A percentile compares a stretch with the other conserved stretches of the same genome.
Evolutionary conservation across 2,888 invertebrate genomes (phyloP).

Genomic region (Deilephila elpenor): DNA sequence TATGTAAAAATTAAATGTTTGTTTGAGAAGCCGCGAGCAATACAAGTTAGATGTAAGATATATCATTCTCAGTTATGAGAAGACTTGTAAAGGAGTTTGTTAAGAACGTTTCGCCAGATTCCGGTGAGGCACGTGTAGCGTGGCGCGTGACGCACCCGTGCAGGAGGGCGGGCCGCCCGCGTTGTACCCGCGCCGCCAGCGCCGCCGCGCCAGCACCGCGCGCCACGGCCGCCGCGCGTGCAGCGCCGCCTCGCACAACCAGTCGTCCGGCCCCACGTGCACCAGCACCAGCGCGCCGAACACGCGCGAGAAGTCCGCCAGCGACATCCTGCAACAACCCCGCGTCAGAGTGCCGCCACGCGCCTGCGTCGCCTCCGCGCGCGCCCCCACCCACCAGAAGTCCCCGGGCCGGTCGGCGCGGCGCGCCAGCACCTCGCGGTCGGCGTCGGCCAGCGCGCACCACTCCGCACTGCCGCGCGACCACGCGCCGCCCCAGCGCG

Average conservation of each 20-base stretch:
- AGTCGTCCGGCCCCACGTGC: conserved; percentile 91
- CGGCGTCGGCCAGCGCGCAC: conserved; percentile 86
- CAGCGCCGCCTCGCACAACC: conserved; percentile 88
- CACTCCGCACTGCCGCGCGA: conserved; percentile 88
- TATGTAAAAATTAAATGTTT: too few relatives aligned
- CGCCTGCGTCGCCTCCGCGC: background rate
- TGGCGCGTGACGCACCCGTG: conserved; percentile 11
- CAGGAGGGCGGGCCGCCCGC: conserved; percentile 87
- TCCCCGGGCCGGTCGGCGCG: conserved; percentile 59
- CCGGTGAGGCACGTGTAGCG: background rate
- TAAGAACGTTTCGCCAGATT: background rate
- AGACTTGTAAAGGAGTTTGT: conserved; percentile 41
- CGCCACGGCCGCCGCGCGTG: conserved; percentile 88
- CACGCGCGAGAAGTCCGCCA: conserved; percentile 87
- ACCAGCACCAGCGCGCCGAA: conserved; percentile 89
- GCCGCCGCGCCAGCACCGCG: conserved; percentile 87
- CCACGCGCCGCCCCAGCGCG: conserved; percentile 90
- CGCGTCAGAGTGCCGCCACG: background rate
- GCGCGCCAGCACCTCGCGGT: conserved; percentile 86
- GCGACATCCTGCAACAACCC: conserved; percentile 85
- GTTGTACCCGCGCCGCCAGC: conserved; percentile 88
- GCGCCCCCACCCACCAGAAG: conserved; percentile 51
- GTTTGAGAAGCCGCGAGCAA: too few relatives aligned
- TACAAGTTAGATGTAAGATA: too few relatives aligned
- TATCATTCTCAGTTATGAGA: background rate